Evolutionary conservation across 2,113 vertebrate species (phyloP).

Genomic region (Dipodomys merriami): DNA sequence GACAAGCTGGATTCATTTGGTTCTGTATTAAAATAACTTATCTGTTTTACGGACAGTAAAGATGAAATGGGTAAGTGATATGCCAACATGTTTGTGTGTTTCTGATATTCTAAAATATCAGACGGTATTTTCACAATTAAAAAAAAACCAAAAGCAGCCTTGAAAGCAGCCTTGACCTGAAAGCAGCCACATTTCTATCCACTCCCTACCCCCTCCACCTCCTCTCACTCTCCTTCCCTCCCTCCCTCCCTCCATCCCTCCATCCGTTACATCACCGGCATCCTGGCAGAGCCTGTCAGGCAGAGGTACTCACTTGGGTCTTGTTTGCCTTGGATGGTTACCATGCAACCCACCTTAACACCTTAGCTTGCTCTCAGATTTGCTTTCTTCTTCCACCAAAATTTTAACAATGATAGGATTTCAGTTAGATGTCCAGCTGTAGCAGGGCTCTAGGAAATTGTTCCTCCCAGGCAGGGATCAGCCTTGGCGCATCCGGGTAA

Average conservation of each 20-base stretch:
- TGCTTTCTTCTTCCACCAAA: constrained; percentile 65
- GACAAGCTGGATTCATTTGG: neutral
- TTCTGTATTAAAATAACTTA: neutral
- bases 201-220: too few relatives aligned
- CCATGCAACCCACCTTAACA: constrained; percentile 80
- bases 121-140: too few relatives aligned
- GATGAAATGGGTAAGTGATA: neutral
- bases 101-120: too few relatives aligned
- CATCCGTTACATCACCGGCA: neutral
- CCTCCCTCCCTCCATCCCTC: neutral
- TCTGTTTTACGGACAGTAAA: neutral
- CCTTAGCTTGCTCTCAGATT: constrained; percentile 68
- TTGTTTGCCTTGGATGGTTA: constrained; percentile 68
- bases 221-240: too few relatives aligned
- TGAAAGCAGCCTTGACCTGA: neutral
- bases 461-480: neutral
- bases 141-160: too few relatives aligned
- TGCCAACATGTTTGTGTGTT: neutral
- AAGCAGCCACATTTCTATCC: neutral
- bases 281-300: neutral
- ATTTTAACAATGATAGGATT: constrained; percentile 14
- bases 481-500: neutral
- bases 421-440: neutral
- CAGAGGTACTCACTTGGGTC: constrained; percentile 73
- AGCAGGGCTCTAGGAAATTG: constrained; percentile 53